A percentile compares a stretch with the other conserved stretches of the same genome.
Conservation (phyloP, 2,113 vertebrate species). For the Alligator sinensis region DNA sequence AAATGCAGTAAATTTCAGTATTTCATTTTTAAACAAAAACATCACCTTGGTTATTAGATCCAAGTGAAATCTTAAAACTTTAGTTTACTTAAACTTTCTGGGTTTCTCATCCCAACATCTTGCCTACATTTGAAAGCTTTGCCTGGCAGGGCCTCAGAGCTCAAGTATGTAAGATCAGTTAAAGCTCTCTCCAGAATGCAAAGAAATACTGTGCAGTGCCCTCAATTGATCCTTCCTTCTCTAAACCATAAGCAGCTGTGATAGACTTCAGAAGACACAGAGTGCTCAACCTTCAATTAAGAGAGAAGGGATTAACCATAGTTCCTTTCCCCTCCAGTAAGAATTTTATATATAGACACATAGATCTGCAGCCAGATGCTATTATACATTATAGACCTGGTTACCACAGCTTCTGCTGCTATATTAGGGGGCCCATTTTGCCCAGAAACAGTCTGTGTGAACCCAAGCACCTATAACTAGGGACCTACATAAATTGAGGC, state of each 20-base stretch:
- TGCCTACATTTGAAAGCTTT: no score
- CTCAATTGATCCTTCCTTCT: background rate
- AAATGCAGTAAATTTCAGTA: background rate
- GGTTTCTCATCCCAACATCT: background rate
- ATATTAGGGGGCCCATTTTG: no score
- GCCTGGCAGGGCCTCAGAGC: no score
- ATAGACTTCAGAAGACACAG: background rate
- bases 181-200: background rate
- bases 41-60: background rate
- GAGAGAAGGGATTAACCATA: background rate
- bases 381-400: no score
- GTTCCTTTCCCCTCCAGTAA: background rate
- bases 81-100: background rate
- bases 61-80: background rate
- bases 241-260: background rate
- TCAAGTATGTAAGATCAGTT: no score
- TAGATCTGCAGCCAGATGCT: no score
- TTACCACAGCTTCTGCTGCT: no score
- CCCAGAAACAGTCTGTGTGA: no score
- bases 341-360: no score
- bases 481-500: no score
- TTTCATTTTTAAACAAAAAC: background rate
- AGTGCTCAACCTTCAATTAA: background rate
- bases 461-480: no score
- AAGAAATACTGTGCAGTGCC: background rate